Evolutionary conservation across 2,797 vertebrate genomes (phyloP), one percentile per base, ranked within the genome.

Genomic region (Scolopax rusticola): DNA sequence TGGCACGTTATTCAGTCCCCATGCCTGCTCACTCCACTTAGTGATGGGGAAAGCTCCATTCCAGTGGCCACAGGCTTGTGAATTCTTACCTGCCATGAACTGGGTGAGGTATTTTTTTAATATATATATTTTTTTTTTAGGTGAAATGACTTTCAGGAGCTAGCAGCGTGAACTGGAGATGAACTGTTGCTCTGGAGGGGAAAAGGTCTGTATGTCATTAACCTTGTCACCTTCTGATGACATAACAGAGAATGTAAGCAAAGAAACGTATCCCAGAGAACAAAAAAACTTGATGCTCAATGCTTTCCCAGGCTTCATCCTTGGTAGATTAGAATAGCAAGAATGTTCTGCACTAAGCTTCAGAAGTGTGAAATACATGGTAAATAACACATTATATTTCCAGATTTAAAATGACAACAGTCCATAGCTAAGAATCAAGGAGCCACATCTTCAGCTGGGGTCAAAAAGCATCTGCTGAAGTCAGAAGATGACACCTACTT

Each of bases 301-400:
- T 76, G 68, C 95, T 95, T 90, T 93, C 57, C 83, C 84, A 87
- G 84, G 53, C 68, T 92, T 94, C 89, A 80, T 59, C 38, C 64
- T 90, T 63, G 59, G 78, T 45, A 89, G 90, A 94, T 89, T 75
- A 95, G 80, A 90, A 75, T 8, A 71, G n/a, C 38, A 92, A 82
- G 48, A 91, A 82, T 68, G 80, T 74, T 56, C 24, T 40, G 71
- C 1, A 0, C 48, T 33, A 84, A 45, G 67, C 41, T 87, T 87
- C 33, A 54, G 10, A 91, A 83, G 19, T 47, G n/a, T 83, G 41
- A 93, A 94, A 96, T 75, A n/a, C 71, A 54, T 25, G 25, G 57
- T 59, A 70, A 32, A 43, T 77, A 89, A 73, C 40, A 59, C 24
- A 59, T 40, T 74, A 14, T 53, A 68, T 77, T 79, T 87, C 45